Base-by-base conservation (phyloP, 2,888 invertebrate genomes). In the Pollenia angustigena region DNA sequence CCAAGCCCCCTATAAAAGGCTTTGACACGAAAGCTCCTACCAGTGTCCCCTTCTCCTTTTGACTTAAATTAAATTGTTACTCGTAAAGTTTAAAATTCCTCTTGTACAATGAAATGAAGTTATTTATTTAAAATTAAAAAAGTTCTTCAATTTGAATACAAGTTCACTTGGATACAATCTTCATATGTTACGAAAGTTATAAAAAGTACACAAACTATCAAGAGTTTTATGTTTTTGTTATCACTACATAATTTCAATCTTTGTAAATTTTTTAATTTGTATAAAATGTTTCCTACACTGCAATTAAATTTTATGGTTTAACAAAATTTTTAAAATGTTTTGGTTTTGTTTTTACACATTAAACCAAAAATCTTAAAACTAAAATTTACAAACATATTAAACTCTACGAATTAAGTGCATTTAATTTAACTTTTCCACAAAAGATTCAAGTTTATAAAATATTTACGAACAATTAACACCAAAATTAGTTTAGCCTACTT, bases 391-490 rank as follows among this genome's bases (percentile, higher is more conserved):
- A 74, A 42, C 78, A 72, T 78, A 64, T 83, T 76, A 76, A 76
- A 72, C 64, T 56, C 8, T 18, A 71, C 46, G 16, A 79, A 58
- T 23, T 52, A 66, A 84, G 44, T 66, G 72, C 66, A 84, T 79
- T 79, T 72, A 79, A 84, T 79, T 84, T 58, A 78, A 84, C 78
- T 84, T 84, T 84, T 71, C 81, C 12, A 42, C 52, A 69, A 76
- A 72, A 79, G 79, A 85, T 74, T 79, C 40, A 48, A 79, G 74
- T 82, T 79, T 82, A 56, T 86, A 48, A 86, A 86, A 80, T 76
- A 86, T 83, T 80, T 83, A 86, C 71, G 71, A 83, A 72, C 80
- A 80, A 83, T 83, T 86, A 86, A 83, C 83, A 86, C 86, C 23
- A 80, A 79, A 83, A 82, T 72, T 56, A 66, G 66, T 81, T 81